These are phyloP conservation scores for Oncorhynchus gorbuscha DNA, from an alignment of 2,113 vertebrate species.

Conservation along the genomic window DNA sequence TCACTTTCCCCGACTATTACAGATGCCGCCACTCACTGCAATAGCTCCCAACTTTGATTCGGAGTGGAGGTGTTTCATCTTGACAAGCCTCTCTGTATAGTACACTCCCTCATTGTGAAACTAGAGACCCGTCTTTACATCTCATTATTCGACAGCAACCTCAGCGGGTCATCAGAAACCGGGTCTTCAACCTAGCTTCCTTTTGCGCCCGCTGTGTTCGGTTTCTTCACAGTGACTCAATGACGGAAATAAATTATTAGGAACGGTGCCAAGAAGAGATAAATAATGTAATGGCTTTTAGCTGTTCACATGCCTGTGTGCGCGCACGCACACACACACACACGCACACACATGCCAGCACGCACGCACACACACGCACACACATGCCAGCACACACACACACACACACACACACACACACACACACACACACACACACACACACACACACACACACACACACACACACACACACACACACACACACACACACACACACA, in stretches of 20 bases:
- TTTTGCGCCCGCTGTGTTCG: too few relatives aligned
- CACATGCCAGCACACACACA: too few relatives aligned
- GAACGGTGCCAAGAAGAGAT: not conserved
- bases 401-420: not conserved
- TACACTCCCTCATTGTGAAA: not conserved
- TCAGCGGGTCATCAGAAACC: too few relatives aligned
- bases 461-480: too few relatives aligned
- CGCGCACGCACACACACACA: not conserved
- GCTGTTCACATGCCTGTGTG: not conserved
- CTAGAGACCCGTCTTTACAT: not conserved
- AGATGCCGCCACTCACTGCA: not conserved
- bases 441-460: too few relatives aligned
- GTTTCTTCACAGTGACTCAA: not conserved
- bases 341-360: too few relatives aligned
- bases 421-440: too few relatives aligned
- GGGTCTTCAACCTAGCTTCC: too few relatives aligned
- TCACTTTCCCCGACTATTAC: not conserved
- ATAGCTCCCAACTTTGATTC: not conserved
- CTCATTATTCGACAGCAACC: not conserved
- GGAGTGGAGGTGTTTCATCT: not conserved
- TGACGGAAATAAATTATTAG: not conserved
- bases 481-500: not conserved
- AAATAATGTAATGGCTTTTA: not conserved
- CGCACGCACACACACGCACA: too few relatives aligned
- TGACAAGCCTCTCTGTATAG: not conserved